Conservation (phyloP, 2,113 vertebrate species). For the Upupa epops region DNA sequence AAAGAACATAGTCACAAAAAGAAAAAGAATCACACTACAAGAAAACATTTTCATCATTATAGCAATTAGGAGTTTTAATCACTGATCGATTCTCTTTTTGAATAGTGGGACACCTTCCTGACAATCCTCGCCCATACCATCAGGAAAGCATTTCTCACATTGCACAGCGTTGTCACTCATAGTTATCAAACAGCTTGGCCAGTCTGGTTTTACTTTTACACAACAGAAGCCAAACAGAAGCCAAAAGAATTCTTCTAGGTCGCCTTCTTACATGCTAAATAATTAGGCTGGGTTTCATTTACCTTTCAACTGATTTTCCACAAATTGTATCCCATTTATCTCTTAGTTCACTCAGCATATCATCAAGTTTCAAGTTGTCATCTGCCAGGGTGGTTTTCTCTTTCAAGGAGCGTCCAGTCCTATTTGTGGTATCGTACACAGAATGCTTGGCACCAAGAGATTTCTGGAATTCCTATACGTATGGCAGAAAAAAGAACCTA, state of each 20-base stretch:
- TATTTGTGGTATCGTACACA: slow-evolving; percentile 92
- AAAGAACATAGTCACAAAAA: background rate
- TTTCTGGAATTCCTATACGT: slow-evolving; percentile 92
- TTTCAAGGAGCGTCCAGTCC: slow-evolving; percentile 92
- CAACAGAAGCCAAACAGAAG: background rate
- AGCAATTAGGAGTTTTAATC: background rate
- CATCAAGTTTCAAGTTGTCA: slow-evolving; percentile 92
- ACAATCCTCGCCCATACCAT: background rate
- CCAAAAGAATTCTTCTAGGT: background rate
- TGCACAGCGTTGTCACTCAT: background rate
- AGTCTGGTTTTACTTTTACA: background rate
- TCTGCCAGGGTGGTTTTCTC: slow-evolving; percentile 92
- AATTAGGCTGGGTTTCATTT: background rate
- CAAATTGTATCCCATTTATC: slow-evolving; percentile 99
- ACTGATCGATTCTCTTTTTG: background rate
- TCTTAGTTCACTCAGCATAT: slow-evolving; percentile 95
- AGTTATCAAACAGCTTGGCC: background rate
- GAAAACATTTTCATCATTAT: background rate
- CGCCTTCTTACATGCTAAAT: background rate
- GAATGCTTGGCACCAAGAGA: slow-evolving; percentile 94
- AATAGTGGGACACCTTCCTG: background rate
- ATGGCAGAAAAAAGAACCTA: background rate
- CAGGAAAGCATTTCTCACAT: background rate
- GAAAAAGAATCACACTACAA: background rate
- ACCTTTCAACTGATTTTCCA: slow-evolving; percentile 98